A percentile compares a stretch with the other conserved stretches of the same genome.
Evolutionary conservation across 2,113 vertebrate genomes (phyloP).

Genomic region (Uria lomvia): DNA sequence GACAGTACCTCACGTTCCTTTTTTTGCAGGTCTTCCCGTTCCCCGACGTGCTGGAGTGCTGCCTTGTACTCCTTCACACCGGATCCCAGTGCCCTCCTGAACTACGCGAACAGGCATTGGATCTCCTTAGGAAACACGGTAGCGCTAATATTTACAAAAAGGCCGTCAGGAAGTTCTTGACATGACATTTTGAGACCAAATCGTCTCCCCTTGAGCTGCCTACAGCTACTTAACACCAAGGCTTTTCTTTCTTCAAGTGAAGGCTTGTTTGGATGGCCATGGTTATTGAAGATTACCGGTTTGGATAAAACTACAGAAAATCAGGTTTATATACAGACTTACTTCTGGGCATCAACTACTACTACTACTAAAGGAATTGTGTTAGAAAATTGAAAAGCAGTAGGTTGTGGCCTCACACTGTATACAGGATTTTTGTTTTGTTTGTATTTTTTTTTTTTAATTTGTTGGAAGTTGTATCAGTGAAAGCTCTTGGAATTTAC

Average conservation of each 20-base stretch:
- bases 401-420: neutral
- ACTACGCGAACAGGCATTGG: conserved; percentile 65
- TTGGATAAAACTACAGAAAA: neutral
- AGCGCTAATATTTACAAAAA: conserved; percentile 5
- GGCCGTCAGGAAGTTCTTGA: conserved; percentile 61
- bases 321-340: neutral
- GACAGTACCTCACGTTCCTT: neutral
- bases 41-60: conserved; percentile 90
- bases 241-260: neutral
- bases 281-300: neutral
- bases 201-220: neutral
- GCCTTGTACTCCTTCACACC: conserved; percentile 84
- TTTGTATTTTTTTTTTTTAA: neutral
- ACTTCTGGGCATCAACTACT: neutral
- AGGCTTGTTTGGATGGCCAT: neutral
- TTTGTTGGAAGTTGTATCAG: neutral
- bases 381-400: neutral
- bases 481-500: neutral
- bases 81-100: conserved; percentile 32
- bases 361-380: neutral
- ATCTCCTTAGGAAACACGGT: conserved; percentile 75
- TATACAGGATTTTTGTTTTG: neutral
- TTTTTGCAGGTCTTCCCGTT: conserved; percentile 79
- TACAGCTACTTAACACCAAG: neutral
- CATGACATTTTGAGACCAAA: neutral